Evolutionary conservation across 2,797 vertebrate genomes (phyloP).

Genomic region (Takifugu ocellatus): DNA sequence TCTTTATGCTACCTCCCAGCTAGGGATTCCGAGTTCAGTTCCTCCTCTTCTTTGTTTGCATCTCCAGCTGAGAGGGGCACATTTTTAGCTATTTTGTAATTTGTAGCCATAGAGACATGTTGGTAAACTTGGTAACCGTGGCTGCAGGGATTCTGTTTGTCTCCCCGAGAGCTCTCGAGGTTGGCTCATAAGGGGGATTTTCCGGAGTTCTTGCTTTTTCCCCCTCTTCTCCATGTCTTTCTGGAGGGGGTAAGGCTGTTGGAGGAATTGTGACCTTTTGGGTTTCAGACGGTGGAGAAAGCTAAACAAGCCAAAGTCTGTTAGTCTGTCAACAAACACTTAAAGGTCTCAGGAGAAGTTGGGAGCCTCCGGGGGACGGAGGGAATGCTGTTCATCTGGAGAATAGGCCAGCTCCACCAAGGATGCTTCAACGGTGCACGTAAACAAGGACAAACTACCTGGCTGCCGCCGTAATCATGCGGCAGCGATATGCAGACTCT

Average conservation of each 20-base stretch:
- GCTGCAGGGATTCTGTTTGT: constrained; percentile 70
- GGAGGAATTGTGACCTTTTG: constrained; percentile 69
- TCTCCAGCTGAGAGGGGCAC: constrained; percentile 45
- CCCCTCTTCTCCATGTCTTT: constrained; percentile 21
- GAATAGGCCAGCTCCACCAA: constrained; percentile 57
- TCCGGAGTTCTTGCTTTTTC: constrained; percentile 56
- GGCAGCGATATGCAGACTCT: constrained; percentile 50
- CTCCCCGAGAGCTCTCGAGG: constrained; percentile 62
- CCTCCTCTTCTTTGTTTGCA: constrained; percentile 56
- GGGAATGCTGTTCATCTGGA: constrained; percentile 67
- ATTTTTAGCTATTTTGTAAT: constrained; percentile 64
- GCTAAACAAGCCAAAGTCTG: constrained; percentile 71
- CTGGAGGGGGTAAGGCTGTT: constrained; percentile 27
- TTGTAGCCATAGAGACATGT: constrained; percentile 78
- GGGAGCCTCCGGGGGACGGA: constrained; percentile 54
- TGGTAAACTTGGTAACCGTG: constrained; percentile 74
- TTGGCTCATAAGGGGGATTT: constrained; percentile 58
- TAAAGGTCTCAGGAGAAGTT: constrained; percentile 72
- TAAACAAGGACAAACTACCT: constrained; percentile 68
- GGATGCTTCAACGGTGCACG: constrained; percentile 60
- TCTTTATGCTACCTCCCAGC: constrained; percentile 27
- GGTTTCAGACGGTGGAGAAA: constrained; percentile 68
- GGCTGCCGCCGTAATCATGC: constrained; percentile 54
- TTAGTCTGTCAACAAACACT: constrained; percentile 77
- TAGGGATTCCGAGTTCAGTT: constrained; percentile 53